phyloP scores from a whole-genome alignment of 2,888 invertebrate genomes.

The Smittia sp. region DNA sequence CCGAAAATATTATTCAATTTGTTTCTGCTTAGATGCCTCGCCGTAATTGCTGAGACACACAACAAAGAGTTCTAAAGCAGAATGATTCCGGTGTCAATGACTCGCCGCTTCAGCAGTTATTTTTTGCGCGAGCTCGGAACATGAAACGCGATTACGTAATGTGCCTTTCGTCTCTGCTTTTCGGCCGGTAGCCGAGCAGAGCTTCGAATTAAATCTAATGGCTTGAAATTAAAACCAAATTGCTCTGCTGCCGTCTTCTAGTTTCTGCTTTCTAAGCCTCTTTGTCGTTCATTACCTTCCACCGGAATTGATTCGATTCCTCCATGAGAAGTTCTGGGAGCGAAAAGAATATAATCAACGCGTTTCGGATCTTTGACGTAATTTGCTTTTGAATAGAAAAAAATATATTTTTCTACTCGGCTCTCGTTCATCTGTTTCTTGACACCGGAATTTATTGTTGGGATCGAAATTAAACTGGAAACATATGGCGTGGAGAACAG shows the following conservation, averaged over 20 bases:
- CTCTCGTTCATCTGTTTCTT: neutral
- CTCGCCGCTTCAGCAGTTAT: neutral
- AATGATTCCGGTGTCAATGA: constrained; percentile 4
- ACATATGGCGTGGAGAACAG: neutral
- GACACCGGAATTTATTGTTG: constrained; percentile 10
- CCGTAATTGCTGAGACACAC: neutral
- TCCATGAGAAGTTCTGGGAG: neutral
- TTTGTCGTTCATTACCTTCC: neutral
- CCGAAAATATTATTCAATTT: constrained; percentile 14
- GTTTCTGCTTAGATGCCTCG: neutral
- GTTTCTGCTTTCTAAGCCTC: neutral
- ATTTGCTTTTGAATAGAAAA: no score
- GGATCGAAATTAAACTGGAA: neutral
- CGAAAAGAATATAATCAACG: no score
- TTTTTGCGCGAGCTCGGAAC: neutral
- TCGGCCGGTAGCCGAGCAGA: neutral
- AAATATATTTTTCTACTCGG: no score
- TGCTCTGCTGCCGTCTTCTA: neutral
- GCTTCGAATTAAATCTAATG: neutral
- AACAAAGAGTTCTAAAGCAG: neutral
- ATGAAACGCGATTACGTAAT: neutral
- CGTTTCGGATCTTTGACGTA: no score
- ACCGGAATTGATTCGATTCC: neutral
- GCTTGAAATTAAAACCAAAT: neutral
- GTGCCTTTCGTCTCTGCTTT: neutral